Conservation (phyloP, 2,113 vertebrate genomes). For the Agelaius tricolor region DNA sequence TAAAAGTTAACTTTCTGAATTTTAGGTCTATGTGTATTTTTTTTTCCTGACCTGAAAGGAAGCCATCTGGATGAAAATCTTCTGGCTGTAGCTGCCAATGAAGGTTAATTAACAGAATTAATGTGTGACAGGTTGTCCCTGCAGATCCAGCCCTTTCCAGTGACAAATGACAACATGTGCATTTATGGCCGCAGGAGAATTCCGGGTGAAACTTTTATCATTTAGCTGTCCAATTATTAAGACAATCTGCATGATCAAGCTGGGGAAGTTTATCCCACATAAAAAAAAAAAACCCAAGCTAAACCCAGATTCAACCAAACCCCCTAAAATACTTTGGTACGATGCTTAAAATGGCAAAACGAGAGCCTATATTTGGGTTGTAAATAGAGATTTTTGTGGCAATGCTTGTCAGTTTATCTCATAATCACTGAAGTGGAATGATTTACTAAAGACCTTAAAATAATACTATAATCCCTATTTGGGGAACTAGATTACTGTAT, state of each 20-base stretch:
- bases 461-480: background rate
- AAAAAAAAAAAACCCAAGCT: background rate
- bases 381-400: background rate
- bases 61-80: background rate
- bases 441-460: background rate
- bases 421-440: background rate
- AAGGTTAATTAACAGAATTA: background rate
- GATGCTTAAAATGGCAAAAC: background rate
- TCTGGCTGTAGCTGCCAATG: background rate
- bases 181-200: background rate
- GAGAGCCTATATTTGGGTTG: background rate
- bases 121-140: background rate
- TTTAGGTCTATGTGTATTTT: background rate
- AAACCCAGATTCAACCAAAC: background rate
- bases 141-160: background rate
- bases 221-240: background rate
- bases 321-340: background rate
- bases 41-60: background rate
- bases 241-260: background rate
- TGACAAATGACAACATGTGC: background rate
- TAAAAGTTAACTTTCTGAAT: background rate
- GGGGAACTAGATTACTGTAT: background rate
- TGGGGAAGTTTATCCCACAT: background rate
- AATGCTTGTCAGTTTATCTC: background rate
- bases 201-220: background rate